Base-by-base conservation (phyloP, 92 coral and sea anemone species). In the Bergia puertoricense region DNA sequence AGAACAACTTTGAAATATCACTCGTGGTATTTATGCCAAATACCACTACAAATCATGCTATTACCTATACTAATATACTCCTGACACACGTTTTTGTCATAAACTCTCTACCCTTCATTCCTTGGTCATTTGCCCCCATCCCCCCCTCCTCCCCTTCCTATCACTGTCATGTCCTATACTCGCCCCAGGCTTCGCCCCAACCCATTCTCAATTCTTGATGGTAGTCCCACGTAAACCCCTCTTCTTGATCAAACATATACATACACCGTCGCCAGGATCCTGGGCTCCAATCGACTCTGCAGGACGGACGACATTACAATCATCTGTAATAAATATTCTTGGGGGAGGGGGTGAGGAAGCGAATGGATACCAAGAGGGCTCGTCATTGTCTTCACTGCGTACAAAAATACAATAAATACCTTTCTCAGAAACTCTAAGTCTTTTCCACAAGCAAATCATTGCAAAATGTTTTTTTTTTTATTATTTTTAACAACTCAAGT, bases 261-360 rank as follows among this genome's bases (percentile, higher is more conserved):
- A 6, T 39, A 81, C 85, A 74, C 38, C 41, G 71, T 22, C 50
- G 48, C 39, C 51, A 4, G 48, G 37, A 23, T 6, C 76, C 45
- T 86, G 91, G 50, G 73, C 81, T 20, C 76, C 91, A 22, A 62
- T 80, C 42, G 76, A 57, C 38, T 78, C 82, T 46, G 79, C 91
- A 20, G 78, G 66, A 38, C 54, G 89, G 14, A 88, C 91, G 71
- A 87, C 90, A 85, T 92, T 86, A 68, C 74, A 69, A 15, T 90
- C 94, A 81, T 92, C 93, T 38, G 93, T 92, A 89, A 92, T 86
- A 71, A 85, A 45, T 39, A 92, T 79, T 50, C 91, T 73, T 11
- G 94, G 94, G 76, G 86, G 91, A 23, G 92, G 92, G 16, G 90
- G 51, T 30, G 84, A 88, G 82, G 23, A 8, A 74, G 51, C 74